Conservation (phyloP, 1,140 invertebrate species). For the Oryctes rhinoceros region DNA sequence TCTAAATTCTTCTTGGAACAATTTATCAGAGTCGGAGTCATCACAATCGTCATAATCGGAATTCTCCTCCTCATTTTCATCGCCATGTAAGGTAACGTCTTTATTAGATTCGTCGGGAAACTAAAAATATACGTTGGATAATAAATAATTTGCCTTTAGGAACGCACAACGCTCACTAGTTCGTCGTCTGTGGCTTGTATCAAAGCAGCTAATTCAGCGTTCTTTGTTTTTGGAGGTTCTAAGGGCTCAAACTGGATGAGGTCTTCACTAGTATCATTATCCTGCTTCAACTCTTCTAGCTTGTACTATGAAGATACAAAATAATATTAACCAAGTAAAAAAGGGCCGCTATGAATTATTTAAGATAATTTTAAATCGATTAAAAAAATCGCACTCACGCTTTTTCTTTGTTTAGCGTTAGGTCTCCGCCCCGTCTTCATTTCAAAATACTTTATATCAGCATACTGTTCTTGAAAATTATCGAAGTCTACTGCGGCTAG, state of each 20-base stretch:
- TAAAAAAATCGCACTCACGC: slow-evolving; percentile 54
- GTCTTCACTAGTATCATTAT: slow-evolving; percentile 44
- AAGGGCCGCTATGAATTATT: too few relatives aligned
- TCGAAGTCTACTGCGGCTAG: slow-evolving; percentile 83
- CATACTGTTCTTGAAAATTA: slow-evolving; percentile 83
- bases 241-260: slow-evolving; percentile 46
- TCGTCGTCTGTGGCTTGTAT: slow-evolving; percentile 68
- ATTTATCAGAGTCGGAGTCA: slow-evolving; percentile 63
- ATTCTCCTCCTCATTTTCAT: slow-evolving; percentile 52
- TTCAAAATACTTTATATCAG: slow-evolving; percentile 88
- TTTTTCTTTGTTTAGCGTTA: slow-evolving; percentile 62
- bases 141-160: too few relatives aligned
- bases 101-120: slow-evolving; percentile 41
- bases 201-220: slow-evolving; percentile 66
- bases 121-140: slow-evolving; percentile 17
- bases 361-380: not conserved
- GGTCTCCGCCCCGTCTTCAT: slow-evolving; percentile 71
- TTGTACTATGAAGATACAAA: slow-evolving; percentile 26
- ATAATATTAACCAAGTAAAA: too few relatives aligned
- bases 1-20: slow-evolving; percentile 77
- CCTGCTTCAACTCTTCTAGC: not conserved
- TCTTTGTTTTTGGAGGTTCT: slow-evolving; percentile 48
- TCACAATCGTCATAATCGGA: slow-evolving; percentile 4
- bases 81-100: slow-evolving; percentile 36
- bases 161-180: slow-evolving; percentile 58